Conservation (phyloP, 2,888 invertebrate genomes). For the Schizotus pectinicornis region DNA sequence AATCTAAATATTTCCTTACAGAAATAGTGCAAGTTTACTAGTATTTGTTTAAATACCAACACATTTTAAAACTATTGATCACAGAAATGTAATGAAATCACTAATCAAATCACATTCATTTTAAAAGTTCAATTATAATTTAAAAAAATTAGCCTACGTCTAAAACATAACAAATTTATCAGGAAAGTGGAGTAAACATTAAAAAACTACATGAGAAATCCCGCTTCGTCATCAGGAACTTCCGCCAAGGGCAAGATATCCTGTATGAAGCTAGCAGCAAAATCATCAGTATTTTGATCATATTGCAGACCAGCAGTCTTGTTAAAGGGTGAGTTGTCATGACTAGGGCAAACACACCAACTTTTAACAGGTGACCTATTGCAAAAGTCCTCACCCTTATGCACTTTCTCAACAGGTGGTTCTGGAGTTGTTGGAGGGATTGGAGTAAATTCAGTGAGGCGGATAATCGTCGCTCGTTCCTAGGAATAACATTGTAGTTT, state of each 20-base stretch:
- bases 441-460: not conserved
- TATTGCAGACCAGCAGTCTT: no score
- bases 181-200: no score
- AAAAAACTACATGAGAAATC: no score
- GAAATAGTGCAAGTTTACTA: no score
- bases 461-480: slow-evolving; percentile 17
- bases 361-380: no score
- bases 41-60: no score
- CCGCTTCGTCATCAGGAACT: not conserved
- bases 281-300: not conserved
- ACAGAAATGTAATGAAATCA: not conserved
- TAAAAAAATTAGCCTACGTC: not conserved
- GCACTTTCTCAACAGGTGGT: not conserved
- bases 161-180: not conserved
- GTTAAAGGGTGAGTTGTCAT: no score
- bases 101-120: not conserved
- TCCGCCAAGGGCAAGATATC: not conserved
- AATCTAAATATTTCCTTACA: no score
- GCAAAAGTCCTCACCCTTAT: not conserved
- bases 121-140: not conserved
- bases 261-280: not conserved
- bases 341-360: no score
- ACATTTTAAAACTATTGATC: slow-evolving; percentile 20
- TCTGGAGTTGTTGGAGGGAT: not conserved
- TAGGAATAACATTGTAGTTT: not conserved